Evolutionary conservation across 1,140 invertebrate genomes (phyloP).

Genomic region (Melitaea cinxia): DNA sequence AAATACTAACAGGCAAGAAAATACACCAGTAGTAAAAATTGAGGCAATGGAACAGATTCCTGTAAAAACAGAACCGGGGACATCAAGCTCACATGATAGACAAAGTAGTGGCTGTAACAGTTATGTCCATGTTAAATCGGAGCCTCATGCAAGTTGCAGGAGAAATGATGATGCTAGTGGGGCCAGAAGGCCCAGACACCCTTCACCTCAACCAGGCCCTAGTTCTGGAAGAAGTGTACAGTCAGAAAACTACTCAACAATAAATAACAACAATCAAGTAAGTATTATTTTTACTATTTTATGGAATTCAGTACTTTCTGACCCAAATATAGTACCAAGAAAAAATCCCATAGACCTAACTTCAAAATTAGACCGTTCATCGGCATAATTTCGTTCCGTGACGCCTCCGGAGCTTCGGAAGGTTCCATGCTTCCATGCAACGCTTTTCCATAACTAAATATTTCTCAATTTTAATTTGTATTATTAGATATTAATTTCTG

Average conservation of each 20-base stretch:
- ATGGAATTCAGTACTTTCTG: not conserved
- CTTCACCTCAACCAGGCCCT: conserved; percentile 67
- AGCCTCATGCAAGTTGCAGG: conserved; percentile 32
- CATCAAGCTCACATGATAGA: conserved; percentile 27
- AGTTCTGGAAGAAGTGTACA: conserved; percentile 48
- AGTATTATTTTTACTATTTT: conserved; percentile 3
- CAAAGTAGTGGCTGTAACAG: conserved; percentile 32
- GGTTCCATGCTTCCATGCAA: no score
- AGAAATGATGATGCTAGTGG: conserved; percentile 49
- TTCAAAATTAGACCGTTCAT: no score
- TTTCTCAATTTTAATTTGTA: no score
- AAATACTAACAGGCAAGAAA: conserved; percentile 16
- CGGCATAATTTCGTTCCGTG: no score
- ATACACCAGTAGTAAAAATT: conserved; percentile 21
- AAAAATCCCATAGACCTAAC: no score
- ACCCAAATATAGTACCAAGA: no score
- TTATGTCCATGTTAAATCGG: conserved; percentile 55
- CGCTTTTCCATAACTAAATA: no score
- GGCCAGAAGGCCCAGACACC: conserved; percentile 47
- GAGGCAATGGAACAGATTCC: conserved; percentile 33
- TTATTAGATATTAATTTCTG: no score
- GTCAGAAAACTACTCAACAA: conserved; percentile 35
- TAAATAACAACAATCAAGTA: conserved; percentile 41
- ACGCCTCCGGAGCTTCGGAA: no score
- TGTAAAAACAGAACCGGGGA: conserved; percentile 29